Evolutionary conservation across 2,113 vertebrate genomes (phyloP).

Genomic region (Notarius lentiginosus): DNA sequence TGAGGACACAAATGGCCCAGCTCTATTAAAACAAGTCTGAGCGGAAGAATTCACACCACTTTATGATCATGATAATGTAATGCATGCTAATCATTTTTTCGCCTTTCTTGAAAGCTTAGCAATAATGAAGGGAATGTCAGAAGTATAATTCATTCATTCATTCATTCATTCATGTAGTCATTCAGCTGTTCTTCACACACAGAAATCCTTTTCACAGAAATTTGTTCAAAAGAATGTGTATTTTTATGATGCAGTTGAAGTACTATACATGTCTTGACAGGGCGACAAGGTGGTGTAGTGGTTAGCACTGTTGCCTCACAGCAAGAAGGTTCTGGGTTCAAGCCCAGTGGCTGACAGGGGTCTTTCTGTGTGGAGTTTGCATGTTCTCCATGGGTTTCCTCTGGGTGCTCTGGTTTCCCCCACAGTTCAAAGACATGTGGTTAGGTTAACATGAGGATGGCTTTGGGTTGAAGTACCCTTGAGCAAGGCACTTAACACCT

Average conservation of each 20-base stretch:
- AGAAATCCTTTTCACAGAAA: neutral
- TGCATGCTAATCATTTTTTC: neutral
- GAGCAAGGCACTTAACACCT: too few relatives aligned
- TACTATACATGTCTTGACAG: too few relatives aligned
- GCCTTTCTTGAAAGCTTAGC: neutral
- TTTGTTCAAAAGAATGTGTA: neutral
- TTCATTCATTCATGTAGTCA: neutral
- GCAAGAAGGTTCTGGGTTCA: too few relatives aligned
- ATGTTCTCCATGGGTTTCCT: too few relatives aligned
- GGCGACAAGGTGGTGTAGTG: too few relatives aligned
- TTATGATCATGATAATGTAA: neutral
- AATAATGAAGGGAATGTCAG: neutral
- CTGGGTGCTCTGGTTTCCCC: too few relatives aligned
- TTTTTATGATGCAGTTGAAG: neutral
- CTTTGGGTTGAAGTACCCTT: too few relatives aligned
- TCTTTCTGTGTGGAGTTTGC: too few relatives aligned
- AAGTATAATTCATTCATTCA: neutral
- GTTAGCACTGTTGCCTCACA: too few relatives aligned
- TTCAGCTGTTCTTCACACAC: neutral
- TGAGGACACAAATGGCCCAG: constrained; percentile 21
- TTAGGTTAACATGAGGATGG: too few relatives aligned
- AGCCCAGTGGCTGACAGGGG: too few relatives aligned
- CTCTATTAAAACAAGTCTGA: constrained; percentile 6
- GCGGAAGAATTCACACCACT: constrained; percentile 15
- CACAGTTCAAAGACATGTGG: neutral